phyloP scores from a whole-genome alignment of 2,797 vertebrate species.

The Chromis chromis region DNA sequence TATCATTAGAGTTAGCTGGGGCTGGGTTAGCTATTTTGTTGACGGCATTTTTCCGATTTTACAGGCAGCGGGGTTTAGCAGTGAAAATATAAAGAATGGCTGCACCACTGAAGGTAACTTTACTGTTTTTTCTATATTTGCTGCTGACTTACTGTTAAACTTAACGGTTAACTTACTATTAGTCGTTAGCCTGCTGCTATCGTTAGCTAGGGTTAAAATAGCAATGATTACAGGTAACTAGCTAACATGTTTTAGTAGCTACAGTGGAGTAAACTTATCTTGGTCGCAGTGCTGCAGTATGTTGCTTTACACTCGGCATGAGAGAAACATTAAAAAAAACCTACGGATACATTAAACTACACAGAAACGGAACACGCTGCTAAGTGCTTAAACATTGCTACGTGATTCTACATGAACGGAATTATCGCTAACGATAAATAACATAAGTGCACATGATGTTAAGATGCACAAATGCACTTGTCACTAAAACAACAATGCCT shows the following conservation, averaged over 20 bases:
- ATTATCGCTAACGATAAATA: background rate
- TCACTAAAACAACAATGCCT: background rate
- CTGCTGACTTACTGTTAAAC: background rate
- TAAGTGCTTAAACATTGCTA: too few relatives aligned
- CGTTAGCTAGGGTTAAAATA: background rate
- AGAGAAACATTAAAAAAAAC: too few relatives aligned
- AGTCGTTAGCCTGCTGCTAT: background rate
- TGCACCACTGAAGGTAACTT: conserved; percentile 77
- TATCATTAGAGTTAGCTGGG: background rate
- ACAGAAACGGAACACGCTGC: too few relatives aligned
- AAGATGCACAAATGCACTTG: background rate
- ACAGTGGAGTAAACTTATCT: too few relatives aligned
- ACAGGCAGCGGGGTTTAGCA: background rate
- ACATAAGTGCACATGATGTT: background rate
- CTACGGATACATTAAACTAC: too few relatives aligned
- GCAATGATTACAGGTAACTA: background rate
- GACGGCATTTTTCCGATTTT: background rate
- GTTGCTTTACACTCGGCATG: too few relatives aligned
- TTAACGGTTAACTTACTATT: too few relatives aligned
- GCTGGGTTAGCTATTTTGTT: background rate
- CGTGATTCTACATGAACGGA: too few relatives aligned
- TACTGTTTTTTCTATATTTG: background rate
- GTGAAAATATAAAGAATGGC: conserved; percentile 65
- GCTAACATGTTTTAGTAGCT: background rate
- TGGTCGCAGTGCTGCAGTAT: too few relatives aligned